phyloP scores from a whole-genome alignment of 2,888 invertebrate species.

The Limnephilus auricula region DNA sequence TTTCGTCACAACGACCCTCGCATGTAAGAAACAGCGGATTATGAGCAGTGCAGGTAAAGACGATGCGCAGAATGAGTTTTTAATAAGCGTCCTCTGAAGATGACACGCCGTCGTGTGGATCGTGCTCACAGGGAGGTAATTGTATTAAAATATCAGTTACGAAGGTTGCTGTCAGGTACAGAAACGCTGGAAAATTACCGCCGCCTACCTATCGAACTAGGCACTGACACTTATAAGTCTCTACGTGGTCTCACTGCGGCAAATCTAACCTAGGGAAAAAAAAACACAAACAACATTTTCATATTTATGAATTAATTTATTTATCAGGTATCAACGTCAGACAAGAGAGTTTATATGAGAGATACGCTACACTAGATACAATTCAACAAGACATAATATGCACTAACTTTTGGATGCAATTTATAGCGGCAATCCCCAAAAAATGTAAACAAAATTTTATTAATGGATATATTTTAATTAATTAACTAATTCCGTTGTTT shows the following conservation, averaged over 20 bases:
- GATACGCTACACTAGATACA: neutral
- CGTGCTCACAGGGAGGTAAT: constrained; percentile 17
- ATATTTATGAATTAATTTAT: neutral
- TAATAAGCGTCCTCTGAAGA: neutral
- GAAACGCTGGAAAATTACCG: constrained; percentile 26
- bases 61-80: neutral
- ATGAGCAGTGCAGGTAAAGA: neutral
- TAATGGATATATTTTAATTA: too few relatives aligned
- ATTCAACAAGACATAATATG: neutral
- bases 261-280: neutral
- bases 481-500: too few relatives aligned
- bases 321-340: neutral
- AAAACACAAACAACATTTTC: neutral
- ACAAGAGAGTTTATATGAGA: neutral
- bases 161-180: constrained; percentile 16
- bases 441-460: too few relatives aligned
- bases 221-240: neutral
- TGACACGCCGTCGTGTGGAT: neutral
- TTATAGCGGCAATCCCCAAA: too few relatives aligned
- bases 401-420: neutral
- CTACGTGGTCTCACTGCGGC: neutral
- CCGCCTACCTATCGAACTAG: neutral
- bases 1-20: neutral
- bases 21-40: neutral
- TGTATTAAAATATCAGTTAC: constrained; percentile 27